These are phyloP conservation scores for Polia nebulosa DNA, from an alignment of 2,888 invertebrate genomes.

Conservation along the genomic window DNA sequence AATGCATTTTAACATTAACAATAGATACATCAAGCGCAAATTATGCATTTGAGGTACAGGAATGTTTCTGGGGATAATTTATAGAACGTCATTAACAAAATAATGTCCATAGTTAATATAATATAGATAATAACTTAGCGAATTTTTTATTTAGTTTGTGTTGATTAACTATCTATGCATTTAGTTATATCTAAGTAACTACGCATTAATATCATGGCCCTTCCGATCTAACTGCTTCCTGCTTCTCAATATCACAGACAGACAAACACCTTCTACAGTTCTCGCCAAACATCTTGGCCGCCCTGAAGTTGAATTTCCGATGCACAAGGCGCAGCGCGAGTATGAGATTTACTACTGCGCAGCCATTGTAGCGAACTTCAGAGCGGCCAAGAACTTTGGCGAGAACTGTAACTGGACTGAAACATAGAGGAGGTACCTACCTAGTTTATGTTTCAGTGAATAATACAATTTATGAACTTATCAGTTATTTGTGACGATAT, in stretches of 20 bases:
- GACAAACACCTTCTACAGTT: conserved; percentile 19
- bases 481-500: conserved; percentile 14
- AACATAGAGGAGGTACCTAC: background rate
- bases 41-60: conserved; percentile 16
- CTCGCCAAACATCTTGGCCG: too few relatives aligned
- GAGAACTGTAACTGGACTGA: conserved; percentile 12
- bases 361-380: too few relatives aligned
- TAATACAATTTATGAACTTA: background rate
- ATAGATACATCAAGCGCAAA: background rate
- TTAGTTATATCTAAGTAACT: conserved; percentile 22
- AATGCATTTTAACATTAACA: background rate
- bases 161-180: conserved; percentile 1
- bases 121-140: conserved; percentile 10
- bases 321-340: too few relatives aligned
- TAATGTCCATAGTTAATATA: conserved; percentile 8
- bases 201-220: conserved; percentile 62
- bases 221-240: conserved; percentile 65
- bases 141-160: conserved; percentile 43
- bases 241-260: conserved; percentile 64
- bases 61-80: conserved; percentile 27
- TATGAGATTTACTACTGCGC: too few relatives aligned
- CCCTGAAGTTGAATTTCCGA: too few relatives aligned
- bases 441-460: conserved; percentile 14
- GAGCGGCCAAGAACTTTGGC: too few relatives aligned
- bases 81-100: background rate